Evolutionary conservation across 2,888 invertebrate genomes (phyloP), one percentile per base, ranked within the genome.

Genomic region (Leptinotarsa rubiginosa): DNA sequence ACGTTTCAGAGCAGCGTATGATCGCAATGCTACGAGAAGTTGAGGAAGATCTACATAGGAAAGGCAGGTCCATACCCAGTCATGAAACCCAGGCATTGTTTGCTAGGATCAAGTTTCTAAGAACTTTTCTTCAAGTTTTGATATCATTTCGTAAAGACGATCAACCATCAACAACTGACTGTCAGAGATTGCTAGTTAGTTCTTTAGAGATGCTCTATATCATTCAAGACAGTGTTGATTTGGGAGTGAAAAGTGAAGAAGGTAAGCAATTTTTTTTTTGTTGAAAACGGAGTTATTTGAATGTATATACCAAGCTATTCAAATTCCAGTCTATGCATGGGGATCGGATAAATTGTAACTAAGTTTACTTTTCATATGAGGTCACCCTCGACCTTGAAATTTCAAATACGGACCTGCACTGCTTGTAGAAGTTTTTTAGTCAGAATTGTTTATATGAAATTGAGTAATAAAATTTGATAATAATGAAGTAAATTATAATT

Each of bases 1-100:
- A 97, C 85, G 92, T 96, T 69, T 93, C 94, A 3, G 95, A 97
- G 81, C 92, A 93, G 74, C 92, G 95, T 85, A 94, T 94, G 72
- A 91, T 94, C 68, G 92, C 94, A 0, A 93, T 96, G 92, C 89
- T 98, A 69, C 91, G 95, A 81, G 96, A 97, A 87, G 95, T 96
- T 41, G 98, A 98, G 86, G 98, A 98, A 83, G 97, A 97, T 79
- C 87, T 96, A 18, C 93, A 94, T 83, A 92, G 93, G 80, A 93
- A 92, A 80, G 91, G 92, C 74, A 90, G 91, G 79, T 90, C 89
- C 78, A 90, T 90, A 82, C 91, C 77, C 47, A 73, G 67, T 69
- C 76, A 80, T 25, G 91, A 92, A 75, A 90, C 92, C 83, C 88
- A 92, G 76, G 95, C 93, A 0, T 87, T 96, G 47, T 93, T 93